A percentile compares a stretch with the other conserved stretches of the same genome.
Conservation (phyloP, 1,140 invertebrate genomes). For the Dreissena rostriformis region DNA sequence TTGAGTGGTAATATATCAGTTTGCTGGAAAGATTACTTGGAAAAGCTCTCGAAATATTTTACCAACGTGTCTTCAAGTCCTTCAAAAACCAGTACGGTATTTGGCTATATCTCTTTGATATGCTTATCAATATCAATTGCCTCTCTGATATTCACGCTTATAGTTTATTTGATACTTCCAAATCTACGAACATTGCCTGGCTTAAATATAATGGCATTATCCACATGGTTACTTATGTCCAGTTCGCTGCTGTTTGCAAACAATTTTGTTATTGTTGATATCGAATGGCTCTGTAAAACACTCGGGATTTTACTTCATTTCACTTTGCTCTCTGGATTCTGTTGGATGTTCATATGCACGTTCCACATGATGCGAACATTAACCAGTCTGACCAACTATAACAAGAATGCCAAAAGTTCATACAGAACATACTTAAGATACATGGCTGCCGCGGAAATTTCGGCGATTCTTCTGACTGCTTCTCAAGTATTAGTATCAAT, state of each 20-base stretch:
- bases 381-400: background rate
- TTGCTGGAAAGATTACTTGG: too few species aligned
- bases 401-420: background rate
- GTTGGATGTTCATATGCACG: conserved; percentile 97
- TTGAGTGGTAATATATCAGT: too few species aligned
- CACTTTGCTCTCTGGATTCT: conserved; percentile 94
- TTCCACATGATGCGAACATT: conserved; percentile 82
- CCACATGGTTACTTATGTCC: background rate
- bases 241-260: conserved; percentile 5
- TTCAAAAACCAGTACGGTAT: too few species aligned
- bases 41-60: too few species aligned
- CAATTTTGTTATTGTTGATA: conserved; percentile 58
- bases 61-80: too few species aligned
- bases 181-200: background rate
- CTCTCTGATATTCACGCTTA: too few species aligned
- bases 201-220: conserved; percentile 15
- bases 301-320: conserved; percentile 93
- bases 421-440: background rate
- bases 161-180: background rate
- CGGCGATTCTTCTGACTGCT: background rate
- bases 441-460: background rate
- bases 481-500: background rate
- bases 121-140: too few species aligned
- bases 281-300: conserved; percentile 71
- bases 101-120: too few species aligned